Percentiles rank a stretch among this genome's conserved stretches.
These are phyloP conservation scores for Stenotaenia linearis DNA, from an alignment of 2,888 invertebrate genomes.

Conservation along the genomic window DNA sequence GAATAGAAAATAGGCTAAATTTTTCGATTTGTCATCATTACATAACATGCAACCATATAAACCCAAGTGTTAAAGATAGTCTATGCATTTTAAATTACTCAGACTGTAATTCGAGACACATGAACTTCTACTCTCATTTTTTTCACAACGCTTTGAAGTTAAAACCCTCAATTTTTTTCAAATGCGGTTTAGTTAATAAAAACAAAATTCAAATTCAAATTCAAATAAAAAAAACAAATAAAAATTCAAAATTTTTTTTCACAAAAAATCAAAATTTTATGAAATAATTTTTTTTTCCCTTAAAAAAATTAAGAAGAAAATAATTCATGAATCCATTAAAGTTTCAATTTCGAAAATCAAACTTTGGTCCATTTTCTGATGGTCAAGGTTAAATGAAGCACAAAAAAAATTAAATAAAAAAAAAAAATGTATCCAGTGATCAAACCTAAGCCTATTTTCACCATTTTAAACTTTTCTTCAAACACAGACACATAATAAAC, in stretches of 20 bases:
- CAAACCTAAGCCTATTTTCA: not conserved
- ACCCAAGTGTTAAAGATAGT: not conserved
- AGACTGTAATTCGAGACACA: not conserved
- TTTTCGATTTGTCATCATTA: not conserved
- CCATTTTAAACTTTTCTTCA: not conserved
- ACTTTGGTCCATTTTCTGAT: not conserved
- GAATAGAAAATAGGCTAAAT: too few species aligned
- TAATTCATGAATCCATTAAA: too few species aligned
- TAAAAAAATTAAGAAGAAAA: not conserved
- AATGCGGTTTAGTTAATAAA: too few species aligned
- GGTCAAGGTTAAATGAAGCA: not conserved
- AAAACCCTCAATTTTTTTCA: not conserved
- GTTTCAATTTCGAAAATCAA: not conserved
- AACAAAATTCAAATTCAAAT: not conserved
- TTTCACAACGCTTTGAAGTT: not conserved
- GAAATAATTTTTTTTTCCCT: not conserved
- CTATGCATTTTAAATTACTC: not conserved
- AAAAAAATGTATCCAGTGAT: not conserved
- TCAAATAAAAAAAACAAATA: not conserved
- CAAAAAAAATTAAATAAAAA: not conserved
- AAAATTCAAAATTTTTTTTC: not conserved
- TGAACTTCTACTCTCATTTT: conserved; percentile 1
- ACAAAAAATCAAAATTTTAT: not conserved
- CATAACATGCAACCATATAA: not conserved
- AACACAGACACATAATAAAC: too few species aligned